These are phyloP conservation scores for Allolobophora icterica DNA, from an alignment of 2,888 invertebrate species.

Conservation along the genomic window DNA sequence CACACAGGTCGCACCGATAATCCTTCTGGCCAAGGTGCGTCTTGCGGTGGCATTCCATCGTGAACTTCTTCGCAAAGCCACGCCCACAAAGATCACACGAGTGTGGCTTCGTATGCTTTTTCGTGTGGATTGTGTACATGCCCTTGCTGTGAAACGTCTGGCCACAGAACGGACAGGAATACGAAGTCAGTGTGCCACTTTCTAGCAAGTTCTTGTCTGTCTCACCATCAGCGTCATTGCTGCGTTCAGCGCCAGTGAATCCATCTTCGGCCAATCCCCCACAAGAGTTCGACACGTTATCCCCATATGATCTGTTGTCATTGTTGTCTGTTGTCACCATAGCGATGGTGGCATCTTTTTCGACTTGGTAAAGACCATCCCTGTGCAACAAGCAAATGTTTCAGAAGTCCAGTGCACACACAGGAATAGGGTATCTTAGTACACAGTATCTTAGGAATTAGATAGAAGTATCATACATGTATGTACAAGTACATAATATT, in stretches of 20 bases:
- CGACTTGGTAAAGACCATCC: background rate
- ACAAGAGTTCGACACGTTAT: background rate
- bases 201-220: background rate
- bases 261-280: background rate
- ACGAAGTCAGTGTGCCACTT: background rate
- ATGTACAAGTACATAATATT: background rate
- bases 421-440: too few species aligned
- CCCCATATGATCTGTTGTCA: background rate
- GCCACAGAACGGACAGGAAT: slow-evolving; percentile 32
- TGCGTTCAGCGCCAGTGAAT: background rate
- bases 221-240: background rate
- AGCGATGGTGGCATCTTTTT: background rate
- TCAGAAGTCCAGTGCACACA: background rate
- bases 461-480: background rate
- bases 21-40: slow-evolving; percentile 27
- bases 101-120: slow-evolving; percentile 30
- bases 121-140: slow-evolving; percentile 28
- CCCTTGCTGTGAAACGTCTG: slow-evolving; percentile 34
- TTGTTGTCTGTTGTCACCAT: background rate
- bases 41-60: slow-evolving; percentile 26
- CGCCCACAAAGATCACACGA: slow-evolving; percentile 29
- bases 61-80: slow-evolving; percentile 27
- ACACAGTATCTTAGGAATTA: too few species aligned
- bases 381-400: background rate
- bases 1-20: slow-evolving; percentile 29